A percentile compares a stretch with the other conserved stretches of the same genome.
These are phyloP conservation scores for Centropyge bicolor DNA, from an alignment of 2,797 vertebrate genomes.

Conservation along the genomic window DNA sequence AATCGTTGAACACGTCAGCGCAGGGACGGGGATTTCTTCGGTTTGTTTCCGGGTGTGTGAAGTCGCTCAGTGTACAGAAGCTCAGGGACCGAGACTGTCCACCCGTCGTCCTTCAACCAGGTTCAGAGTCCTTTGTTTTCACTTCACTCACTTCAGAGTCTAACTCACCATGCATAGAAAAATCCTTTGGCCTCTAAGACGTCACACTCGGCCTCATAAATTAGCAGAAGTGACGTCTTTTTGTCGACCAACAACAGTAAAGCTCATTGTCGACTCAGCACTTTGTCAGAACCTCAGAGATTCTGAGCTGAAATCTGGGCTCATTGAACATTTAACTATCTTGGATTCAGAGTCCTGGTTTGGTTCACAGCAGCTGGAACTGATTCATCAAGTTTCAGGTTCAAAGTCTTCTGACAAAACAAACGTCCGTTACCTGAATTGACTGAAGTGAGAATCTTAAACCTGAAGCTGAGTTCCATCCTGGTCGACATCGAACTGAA, in stretches of 20 bases:
- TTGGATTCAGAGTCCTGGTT: no score
- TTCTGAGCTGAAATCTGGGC: no score
- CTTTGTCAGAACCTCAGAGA: no score
- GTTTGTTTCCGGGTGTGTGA: constrained; percentile 47
- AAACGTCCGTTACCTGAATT: not conserved
- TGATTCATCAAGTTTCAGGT: not conserved
- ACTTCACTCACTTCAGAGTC: constrained; percentile 3
- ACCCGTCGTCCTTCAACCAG: not conserved
- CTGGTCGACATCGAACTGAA: not conserved
- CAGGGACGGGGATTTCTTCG: constrained; percentile 2
- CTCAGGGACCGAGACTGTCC: constrained; percentile 73
- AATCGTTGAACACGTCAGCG: constrained; percentile 49
- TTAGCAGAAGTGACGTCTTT: no score
- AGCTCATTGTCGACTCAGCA: no score
- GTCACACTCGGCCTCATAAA: no score
- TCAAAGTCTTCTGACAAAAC: not conserved
- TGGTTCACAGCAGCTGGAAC: no score
- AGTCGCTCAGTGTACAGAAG: constrained; percentile 55
- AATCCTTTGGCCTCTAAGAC: no score
- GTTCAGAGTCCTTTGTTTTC: not conserved
- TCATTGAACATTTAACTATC: no score
- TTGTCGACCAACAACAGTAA: no score
- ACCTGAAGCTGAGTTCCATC: not conserved
- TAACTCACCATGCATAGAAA: no score
- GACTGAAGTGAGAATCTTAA: not conserved